Base-by-base conservation (phyloP, 2,888 invertebrate genomes). In the Lasius platythorax region DNA sequence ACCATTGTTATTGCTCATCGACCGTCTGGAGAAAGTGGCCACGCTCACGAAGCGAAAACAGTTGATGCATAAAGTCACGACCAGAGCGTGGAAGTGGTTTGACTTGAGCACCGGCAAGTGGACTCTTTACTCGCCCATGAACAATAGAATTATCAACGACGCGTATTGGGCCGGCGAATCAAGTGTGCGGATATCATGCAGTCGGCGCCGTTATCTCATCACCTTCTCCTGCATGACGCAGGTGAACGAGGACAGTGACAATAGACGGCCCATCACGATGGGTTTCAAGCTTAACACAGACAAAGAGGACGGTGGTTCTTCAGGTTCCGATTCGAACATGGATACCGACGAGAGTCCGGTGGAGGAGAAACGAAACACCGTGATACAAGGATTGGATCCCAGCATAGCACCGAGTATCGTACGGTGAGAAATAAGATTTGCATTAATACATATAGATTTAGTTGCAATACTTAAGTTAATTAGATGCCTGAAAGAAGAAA, bases 241-340 rank as follows among this genome's bases (percentile, higher is more conserved):
- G 95, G 97, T 97, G 85, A 98, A 98, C 94, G 98, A 98, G 93
- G 98, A 98, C 89, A 98, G 97, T 40, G 97, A 97, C n/a, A 98
- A 97, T 91, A 96, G 97, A 90, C 96, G 98, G 73, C 98, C 98
- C 0, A 97, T 98, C 33, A 97, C 97, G 90, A 96, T 98, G 94
- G 96, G 96, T 0, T 94, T 96, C 3, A 86, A 87, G 15, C 64
- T 86, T 23, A 84, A 76, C n/a, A 84, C 78, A 6, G 82, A 83
- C 83, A 88, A 90, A 68, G 93, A 93, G 53, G 93, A 93, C n/a
- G 92, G 91, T 3, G 91, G 91, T 12, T 90, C 46, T 50, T 50
- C 92, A 0, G 89, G 90, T 30, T 92, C 93, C 0, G 94, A 94
- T 30, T 92, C 93, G 2, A 94, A 92, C 74, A 95, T 95, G 95